Base-by-base conservation (phyloP, 1,140 invertebrate genomes). In the Ceratoteleas bidentatus region DNA sequence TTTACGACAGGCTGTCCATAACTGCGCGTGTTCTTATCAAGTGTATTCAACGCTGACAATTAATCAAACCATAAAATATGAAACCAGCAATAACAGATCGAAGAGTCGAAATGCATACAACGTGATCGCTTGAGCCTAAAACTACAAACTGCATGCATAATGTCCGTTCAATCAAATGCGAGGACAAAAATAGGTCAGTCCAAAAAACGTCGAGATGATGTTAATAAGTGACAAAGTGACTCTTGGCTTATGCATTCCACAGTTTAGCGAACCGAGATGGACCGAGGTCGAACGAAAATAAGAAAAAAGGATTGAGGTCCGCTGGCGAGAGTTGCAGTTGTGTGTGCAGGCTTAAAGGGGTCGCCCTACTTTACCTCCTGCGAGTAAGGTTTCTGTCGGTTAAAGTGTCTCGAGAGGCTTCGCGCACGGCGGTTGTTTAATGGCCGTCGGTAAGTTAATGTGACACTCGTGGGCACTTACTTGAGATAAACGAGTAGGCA, bases 401-500 rank as follows among this genome's bases (percentile, higher is more conserved):
- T 53, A 75, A 43, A 45, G 0, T 7, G 45, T 66, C 40, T 57
- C 66, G 62, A 66, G 54, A 53, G 54, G 50, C 13, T 78, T 65
- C 58, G 64, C 80, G 43, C 62, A 50, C 58, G 54, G 57, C 16
- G 76, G 54, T 77, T 52, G 69, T 33, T 72, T 60, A 65, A 66
- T 74, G 58, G 24, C 61, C 61, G 73, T 81, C 74, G 81, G 65
- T 72, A 81, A 79, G 49, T 56, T 50, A 72, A 72, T 2, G n/a
- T 38, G 3, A 60, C 36, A 15, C 10, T 50, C 50, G 2, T 58
- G 13, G 10, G 11, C 87, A 92, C 93, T 93, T 91, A 94, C 94
- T 91, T 87, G 91, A 89, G 66, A 94, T 89, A 85, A 93, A 94
- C 62, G 90, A 87, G 85, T 92, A 93, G 33, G 93, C 93, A 85